Percentiles rank a stretch among this genome's conserved stretches.
These are phyloP conservation scores for Catotricha subobsoleta DNA, from an alignment of 2,888 invertebrate genomes.

Conservation along the genomic window DNA sequence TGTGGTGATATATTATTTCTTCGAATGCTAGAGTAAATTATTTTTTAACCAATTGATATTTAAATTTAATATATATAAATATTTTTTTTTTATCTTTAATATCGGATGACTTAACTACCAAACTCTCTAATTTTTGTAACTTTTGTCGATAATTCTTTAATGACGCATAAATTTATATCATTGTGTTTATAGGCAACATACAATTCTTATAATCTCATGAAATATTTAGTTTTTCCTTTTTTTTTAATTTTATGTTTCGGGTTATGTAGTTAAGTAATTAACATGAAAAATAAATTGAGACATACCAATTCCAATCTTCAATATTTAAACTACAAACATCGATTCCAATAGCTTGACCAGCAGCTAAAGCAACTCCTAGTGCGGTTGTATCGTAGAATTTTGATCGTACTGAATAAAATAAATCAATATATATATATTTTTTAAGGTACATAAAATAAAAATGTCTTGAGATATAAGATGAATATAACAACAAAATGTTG, in stretches of 20 bases:
- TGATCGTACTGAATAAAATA: constrained; percentile 43
- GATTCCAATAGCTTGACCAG: constrained; percentile 61
- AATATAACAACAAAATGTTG: constrained; percentile 14
- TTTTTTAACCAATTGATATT: not conserved
- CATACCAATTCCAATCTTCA: constrained; percentile 25
- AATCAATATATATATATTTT: constrained; percentile 5
- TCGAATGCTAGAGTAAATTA: constrained; percentile 15
- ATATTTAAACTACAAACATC: constrained; percentile 48
- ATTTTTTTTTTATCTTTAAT: not conserved
- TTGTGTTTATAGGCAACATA: not conserved
- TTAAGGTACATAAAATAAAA: not conserved
- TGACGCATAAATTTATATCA: not conserved
- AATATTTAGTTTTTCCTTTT: not conserved
- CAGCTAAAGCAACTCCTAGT: constrained; percentile 84
- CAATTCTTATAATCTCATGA: not conserved
- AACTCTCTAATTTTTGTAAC: no score
- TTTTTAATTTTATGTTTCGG: not conserved
- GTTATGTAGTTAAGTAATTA: no score
- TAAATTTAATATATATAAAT: not conserved
- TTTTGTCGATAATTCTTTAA: no score
- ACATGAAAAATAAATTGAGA: no score
- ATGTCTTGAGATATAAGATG: not conserved
- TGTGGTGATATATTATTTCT: constrained; percentile 27
- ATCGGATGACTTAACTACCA: no score
- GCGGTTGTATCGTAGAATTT: constrained; percentile 78